Conservation (phyloP, 2,113 vertebrate genomes). For the Cygnus buccinator region DNA sequence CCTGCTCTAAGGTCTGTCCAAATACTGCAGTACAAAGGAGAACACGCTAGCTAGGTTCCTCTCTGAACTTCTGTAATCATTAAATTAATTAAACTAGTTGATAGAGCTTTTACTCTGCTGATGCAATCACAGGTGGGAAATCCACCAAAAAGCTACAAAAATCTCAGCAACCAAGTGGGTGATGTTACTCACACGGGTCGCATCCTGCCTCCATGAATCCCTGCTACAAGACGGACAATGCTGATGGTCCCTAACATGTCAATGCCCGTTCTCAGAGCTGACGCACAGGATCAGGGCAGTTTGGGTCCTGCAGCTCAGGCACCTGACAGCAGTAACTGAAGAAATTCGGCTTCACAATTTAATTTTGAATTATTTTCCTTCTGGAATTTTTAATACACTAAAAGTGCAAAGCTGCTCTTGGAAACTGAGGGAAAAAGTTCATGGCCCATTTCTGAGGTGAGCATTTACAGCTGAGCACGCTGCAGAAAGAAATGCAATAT, state of each 20-base stretch:
- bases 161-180: not conserved
- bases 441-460: slow-evolving; percentile 40
- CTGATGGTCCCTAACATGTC: not conserved
- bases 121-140: not conserved
- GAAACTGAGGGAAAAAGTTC: slow-evolving; percentile 66
- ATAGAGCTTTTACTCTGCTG: not conserved
- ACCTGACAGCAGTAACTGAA: not conserved
- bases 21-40: not conserved
- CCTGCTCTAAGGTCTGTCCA: not conserved
- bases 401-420: not conserved
- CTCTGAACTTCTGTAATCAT: not conserved
- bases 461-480: not conserved
- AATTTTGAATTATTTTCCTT: not conserved
- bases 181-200: not conserved
- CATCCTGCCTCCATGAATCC: not conserved
- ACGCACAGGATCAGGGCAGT: not conserved
- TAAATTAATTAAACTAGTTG: rapidly evolving
- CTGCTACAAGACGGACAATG: not conserved
- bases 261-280: not conserved
- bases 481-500: slow-evolving; percentile 69
- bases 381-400: slow-evolving; percentile 11
- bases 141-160: not conserved
- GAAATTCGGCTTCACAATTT: not conserved
- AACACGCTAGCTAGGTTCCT: not conserved
- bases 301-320: not conserved